Percentiles rank a stretch among this genome's conserved stretches.
phyloP scores from a whole-genome alignment of 2,113 vertebrate genomes.

The Elephas maximus region DNA sequence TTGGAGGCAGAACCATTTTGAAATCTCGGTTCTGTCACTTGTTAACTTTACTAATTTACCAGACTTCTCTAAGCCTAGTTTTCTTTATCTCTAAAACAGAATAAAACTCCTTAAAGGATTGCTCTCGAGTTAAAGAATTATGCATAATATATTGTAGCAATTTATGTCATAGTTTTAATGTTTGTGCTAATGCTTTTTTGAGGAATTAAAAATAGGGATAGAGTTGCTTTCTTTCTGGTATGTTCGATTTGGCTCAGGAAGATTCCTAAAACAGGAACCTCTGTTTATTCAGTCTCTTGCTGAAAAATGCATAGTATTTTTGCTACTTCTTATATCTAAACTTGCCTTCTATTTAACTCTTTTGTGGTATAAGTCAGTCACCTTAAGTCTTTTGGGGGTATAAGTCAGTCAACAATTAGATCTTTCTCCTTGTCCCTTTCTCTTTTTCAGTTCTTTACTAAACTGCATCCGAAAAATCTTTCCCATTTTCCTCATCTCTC shows the following conservation, averaged over 20 bases:
- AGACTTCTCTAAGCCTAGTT: background rate
- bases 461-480: background rate
- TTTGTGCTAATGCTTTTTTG: background rate
- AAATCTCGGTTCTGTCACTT: background rate
- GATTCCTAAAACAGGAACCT: background rate
- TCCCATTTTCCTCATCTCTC: background rate
- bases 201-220: background rate
- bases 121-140: background rate
- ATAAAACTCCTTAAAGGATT: background rate
- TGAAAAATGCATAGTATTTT: background rate
- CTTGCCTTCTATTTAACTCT: background rate
- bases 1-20: background rate
- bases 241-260: slow-evolving; percentile 5
- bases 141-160: background rate
- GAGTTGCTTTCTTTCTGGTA: background rate
- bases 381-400: background rate
- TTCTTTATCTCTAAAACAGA: slow-evolving; percentile 45
- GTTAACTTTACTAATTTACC: background rate
- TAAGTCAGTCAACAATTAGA: background rate
- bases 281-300: background rate
- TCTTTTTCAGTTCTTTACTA: background rate
- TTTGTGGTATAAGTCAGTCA: background rate
- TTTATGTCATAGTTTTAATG: no score
- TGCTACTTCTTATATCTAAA: background rate
- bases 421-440: background rate